Conservation (phyloP, 2,888 invertebrate species). For the Acrobasis repandana region DNA sequence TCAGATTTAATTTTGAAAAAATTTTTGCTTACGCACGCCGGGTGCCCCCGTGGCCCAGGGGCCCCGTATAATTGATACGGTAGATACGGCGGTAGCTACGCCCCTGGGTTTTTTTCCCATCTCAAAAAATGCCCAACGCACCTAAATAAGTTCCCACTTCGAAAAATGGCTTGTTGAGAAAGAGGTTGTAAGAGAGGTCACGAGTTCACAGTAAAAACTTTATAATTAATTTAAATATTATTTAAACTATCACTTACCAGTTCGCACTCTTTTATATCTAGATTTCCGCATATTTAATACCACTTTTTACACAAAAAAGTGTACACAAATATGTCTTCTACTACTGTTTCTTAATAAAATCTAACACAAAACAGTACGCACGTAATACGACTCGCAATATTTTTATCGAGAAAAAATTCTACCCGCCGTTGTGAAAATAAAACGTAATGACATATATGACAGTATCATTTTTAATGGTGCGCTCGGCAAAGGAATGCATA, state of each 20-base stretch:
- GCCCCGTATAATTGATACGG: no score
- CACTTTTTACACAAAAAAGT: constrained; percentile 11
- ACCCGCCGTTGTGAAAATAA: constrained; percentile 4
- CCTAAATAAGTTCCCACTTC: no score
- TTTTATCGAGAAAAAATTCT: not conserved
- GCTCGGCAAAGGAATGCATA: not conserved
- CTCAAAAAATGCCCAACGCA: no score
- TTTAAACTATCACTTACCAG: constrained; percentile 5
- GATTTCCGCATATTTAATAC: constrained; percentile 13
- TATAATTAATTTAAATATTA: not conserved
- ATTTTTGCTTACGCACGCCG: no score
- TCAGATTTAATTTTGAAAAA: no score
- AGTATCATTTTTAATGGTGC: constrained; percentile 15
- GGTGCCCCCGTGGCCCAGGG: no score
- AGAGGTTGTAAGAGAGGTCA: no score
- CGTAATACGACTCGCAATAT: not conserved
- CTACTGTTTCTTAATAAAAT: not conserved
- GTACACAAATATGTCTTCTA: constrained; percentile 21
- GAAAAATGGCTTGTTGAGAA: no score
- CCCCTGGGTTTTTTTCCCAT: no score
- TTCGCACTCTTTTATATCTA: constrained; percentile 25
- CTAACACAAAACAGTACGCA: not conserved
- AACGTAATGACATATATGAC: constrained; percentile 1
- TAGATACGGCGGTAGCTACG: no score
- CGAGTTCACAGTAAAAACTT: no score